phyloP scores from a whole-genome alignment of 2,888 invertebrate species.

The Seira ritae region DNA sequence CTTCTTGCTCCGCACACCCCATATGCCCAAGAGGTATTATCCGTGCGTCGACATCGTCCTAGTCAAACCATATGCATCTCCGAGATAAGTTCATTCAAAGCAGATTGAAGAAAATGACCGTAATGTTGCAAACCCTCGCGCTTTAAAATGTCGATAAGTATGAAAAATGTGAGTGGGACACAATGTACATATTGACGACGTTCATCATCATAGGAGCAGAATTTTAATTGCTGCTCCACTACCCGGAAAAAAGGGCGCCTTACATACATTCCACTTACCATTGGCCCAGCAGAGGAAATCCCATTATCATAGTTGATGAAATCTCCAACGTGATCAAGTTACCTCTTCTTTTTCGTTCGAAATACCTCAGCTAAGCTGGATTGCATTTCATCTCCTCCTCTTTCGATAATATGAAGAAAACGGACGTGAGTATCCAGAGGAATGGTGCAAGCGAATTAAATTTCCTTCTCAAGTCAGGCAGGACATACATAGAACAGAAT shows the following conservation, averaged over 20 bases:
- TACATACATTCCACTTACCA: neutral
- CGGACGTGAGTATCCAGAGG: neutral
- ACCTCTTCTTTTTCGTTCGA: too few species aligned
- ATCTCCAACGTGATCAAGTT: neutral
- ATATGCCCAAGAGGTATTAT: too few species aligned
- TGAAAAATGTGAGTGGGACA: neutral
- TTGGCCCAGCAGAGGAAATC: neutral
- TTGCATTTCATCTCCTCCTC: neutral
- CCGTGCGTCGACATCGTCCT: too few species aligned
- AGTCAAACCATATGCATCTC: neutral
- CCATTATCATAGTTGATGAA: neutral
- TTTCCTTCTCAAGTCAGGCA: neutral
- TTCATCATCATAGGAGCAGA: neutral
- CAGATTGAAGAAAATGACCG: neutral
- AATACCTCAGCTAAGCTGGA: too few species aligned
- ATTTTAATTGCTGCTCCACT: neutral
- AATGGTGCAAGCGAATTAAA: slow-evolving; percentile 3
- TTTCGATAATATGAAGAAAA: slow-evolving; percentile 1
- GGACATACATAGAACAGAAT: too few species aligned
- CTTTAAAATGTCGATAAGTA: neutral
- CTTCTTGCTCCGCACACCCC: too few species aligned
- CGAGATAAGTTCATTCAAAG: neutral
- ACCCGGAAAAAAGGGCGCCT: neutral
- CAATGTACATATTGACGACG: neutral
- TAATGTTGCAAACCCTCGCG: neutral